Evolutionary conservation across 2,888 invertebrate genomes (phyloP).

Genomic region (Callosobruchus maculatus): DNA sequence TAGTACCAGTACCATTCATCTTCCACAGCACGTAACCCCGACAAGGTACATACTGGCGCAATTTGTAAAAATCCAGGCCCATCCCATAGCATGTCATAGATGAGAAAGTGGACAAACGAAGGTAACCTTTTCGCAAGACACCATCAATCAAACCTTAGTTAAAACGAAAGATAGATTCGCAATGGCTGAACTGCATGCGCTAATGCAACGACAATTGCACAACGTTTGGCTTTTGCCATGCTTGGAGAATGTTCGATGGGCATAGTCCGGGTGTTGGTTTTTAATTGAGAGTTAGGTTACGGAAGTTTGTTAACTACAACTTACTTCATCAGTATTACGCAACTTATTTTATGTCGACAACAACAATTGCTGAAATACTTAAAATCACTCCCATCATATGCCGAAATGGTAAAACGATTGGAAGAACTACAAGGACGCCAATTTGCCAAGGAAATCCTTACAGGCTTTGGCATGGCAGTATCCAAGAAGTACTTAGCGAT

Average conservation of each 20-base stretch:
- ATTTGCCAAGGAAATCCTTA: too few relatives aligned
- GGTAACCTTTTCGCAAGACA: neutral
- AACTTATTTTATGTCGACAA: too few relatives aligned
- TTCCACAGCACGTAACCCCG: neutral
- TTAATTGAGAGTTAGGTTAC: too few relatives aligned
- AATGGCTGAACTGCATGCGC: neutral
- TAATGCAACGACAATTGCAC: neutral
- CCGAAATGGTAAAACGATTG: too few relatives aligned
- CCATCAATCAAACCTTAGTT: neutral
- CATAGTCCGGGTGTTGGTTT: too few relatives aligned
- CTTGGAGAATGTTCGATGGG: neutral
- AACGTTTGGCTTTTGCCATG: neutral
- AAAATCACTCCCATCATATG: too few relatives aligned
- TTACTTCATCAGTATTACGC: too few relatives aligned
- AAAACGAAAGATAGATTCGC: neutral
- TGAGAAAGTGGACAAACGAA: neutral
- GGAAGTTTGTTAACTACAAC: too few relatives aligned
- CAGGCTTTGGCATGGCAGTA: too few relatives aligned
- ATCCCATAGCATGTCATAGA: neutral
- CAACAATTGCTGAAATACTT: too few relatives aligned
- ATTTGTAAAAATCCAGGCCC: neutral
- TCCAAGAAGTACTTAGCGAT: too few relatives aligned
- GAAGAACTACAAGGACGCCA: too few relatives aligned
- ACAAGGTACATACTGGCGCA: neutral
- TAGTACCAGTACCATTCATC: neutral